A percentile compares a stretch with the other conserved stretches of the same genome.
Evolutionary conservation across 2,113 vertebrate genomes (phyloP).

Genomic region (Calonectris borealis): DNA sequence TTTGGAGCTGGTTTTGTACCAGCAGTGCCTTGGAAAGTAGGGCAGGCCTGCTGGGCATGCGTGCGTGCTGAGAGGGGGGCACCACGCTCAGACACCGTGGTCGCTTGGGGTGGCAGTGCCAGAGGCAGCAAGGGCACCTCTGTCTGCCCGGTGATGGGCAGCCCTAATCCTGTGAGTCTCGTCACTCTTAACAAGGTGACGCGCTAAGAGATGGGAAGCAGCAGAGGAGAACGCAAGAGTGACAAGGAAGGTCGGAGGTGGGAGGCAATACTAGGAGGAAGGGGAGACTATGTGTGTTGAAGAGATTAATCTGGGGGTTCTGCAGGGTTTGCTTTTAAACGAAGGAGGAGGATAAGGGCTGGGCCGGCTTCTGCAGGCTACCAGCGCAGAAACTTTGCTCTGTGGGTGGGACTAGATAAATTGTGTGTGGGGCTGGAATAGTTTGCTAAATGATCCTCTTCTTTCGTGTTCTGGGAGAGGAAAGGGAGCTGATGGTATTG

Average conservation of each 20-base stretch:
- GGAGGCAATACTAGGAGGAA: not conserved
- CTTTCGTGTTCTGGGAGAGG: not conserved
- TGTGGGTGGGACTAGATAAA: not conserved
- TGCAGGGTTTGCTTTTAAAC: not conserved
- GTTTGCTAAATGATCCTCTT: not conserved
- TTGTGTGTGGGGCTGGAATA: not conserved
- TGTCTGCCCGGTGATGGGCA: not conserved
- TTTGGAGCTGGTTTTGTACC: not conserved
- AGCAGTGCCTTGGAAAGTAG: not conserved
- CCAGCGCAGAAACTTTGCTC: not conserved
- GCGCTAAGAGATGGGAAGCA: not conserved
- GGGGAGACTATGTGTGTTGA: not conserved
- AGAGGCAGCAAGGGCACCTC: not conserved
- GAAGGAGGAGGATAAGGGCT: not conserved
- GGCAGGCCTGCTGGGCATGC: not conserved
- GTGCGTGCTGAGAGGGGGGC: not conserved
- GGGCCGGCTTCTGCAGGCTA: not conserved
- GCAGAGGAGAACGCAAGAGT: not conserved
- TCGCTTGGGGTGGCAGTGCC: not conserved
- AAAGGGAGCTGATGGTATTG: not conserved
- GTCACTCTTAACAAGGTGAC: not conserved
- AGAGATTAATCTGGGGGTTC: not conserved
- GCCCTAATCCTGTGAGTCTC: not conserved
- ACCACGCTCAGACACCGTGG: accelerated
- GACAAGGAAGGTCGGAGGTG: not conserved